phyloP scores from a whole-genome alignment of 2,888 invertebrate genomes.

The Meta bourneti region DNA sequence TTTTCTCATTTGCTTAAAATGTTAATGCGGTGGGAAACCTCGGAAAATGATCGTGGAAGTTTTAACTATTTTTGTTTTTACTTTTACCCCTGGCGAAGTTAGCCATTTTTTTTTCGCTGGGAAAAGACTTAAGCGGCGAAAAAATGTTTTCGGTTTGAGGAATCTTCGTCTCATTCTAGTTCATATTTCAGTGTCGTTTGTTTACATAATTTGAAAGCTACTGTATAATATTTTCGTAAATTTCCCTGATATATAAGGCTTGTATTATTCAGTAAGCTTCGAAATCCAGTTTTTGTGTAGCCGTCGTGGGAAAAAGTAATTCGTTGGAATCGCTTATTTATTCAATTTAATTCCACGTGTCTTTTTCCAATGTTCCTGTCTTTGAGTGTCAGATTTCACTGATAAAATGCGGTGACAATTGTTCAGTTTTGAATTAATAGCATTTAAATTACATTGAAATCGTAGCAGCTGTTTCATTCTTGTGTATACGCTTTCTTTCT shows the following conservation, averaged over 20 bases:
- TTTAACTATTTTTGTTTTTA: constrained; percentile 35
- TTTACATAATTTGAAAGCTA: background rate
- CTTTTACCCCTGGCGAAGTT: background rate
- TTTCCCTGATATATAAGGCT: background rate
- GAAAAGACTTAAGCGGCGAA: background rate
- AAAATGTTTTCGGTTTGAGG: background rate
- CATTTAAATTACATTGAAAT: no score
- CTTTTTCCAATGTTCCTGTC: no score
- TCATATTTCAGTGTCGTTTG: background rate
- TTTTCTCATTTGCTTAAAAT: constrained; percentile 64
- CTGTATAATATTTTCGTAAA: background rate
- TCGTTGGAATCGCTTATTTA: no score
- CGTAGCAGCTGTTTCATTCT: no score
- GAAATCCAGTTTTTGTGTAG: background rate
- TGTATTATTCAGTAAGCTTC: background rate
- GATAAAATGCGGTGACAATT: no score
- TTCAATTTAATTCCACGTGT: no score
- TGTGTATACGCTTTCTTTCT: no score
- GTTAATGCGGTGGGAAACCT: constrained; percentile 41
- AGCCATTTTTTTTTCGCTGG: background rate
- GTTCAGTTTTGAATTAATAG: no score
- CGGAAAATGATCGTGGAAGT: constrained; percentile 15
- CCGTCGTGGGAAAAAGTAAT: no score
- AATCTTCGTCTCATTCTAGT: background rate
- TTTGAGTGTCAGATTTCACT: no score